These are phyloP conservation scores for Xyrauchen texanus DNA, from an alignment of 2,113 vertebrate genomes.

Conservation along the genomic window DNA sequence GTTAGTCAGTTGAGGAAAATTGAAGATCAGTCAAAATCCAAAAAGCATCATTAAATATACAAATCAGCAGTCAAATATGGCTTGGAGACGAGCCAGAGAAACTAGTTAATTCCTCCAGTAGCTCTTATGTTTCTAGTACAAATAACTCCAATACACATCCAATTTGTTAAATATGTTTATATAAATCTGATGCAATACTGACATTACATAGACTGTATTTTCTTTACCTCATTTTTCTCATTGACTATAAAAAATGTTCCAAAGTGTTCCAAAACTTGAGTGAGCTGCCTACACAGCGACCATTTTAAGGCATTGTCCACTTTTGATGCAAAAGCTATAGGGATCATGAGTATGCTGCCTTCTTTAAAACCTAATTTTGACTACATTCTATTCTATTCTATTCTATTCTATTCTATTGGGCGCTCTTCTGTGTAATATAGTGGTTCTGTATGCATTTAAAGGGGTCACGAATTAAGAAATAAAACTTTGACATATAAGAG, in stretches of 20 bases:
- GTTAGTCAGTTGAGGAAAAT: conserved; percentile 21
- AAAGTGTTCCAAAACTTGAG: no score
- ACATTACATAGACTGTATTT: background rate
- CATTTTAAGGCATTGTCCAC: no score
- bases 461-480: no score
- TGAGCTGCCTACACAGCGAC: background rate
- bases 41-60: conserved; percentile 33
- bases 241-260: background rate
- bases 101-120: conserved; percentile 30
- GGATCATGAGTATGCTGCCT: no score
- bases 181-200: conserved; percentile 11
- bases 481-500: no score
- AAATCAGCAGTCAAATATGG: conserved; percentile 27
- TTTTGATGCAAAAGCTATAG: no score
- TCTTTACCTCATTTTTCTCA: background rate
- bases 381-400: no score
- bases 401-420: no score
- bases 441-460: no score
- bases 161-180: conserved; percentile 23
- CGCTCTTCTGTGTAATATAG: no score
- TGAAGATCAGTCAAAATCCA: conserved; percentile 27
- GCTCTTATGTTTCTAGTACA: conserved; percentile 19
- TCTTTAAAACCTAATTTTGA: no score
- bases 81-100: conserved; percentile 23
- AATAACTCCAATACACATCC: conserved; percentile 21